Evolutionary conservation across 2,797 vertebrate species (phyloP).

Genomic region (Arremon aurantiirostris): DNA sequence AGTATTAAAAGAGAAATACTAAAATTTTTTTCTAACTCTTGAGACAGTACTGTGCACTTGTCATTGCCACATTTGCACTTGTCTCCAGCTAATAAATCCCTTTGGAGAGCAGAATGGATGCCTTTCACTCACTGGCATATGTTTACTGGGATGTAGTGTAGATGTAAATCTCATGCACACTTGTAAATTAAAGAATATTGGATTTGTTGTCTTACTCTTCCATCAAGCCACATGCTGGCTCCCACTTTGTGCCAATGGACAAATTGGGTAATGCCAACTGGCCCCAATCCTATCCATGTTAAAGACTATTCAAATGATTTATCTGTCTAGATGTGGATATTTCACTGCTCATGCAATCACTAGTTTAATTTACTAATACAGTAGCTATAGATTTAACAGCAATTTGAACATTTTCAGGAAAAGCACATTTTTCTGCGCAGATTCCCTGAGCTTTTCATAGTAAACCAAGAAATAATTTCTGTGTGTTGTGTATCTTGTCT

Average conservation of each 20-base stretch:
- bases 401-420: background rate
- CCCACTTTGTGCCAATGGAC: background rate
- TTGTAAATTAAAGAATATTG: background rate
- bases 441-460: background rate
- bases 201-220: background rate
- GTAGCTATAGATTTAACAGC: background rate
- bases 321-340: background rate
- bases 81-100: background rate
- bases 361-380: background rate
- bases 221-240: background rate
- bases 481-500: background rate
- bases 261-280: background rate
- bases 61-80: background rate
- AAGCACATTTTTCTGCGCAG: background rate
- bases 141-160: background rate
- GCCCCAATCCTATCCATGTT: background rate
- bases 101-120: background rate
- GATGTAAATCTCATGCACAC: background rate
- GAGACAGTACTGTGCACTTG: background rate
- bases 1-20: background rate
- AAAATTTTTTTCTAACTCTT: background rate
- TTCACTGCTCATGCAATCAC: background rate
- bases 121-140: background rate
- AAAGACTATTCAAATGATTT: background rate
- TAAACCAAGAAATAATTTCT: background rate